Evolutionary conservation across 1,140 invertebrate species (phyloP).

Genomic region (Bombus huntii): DNA sequence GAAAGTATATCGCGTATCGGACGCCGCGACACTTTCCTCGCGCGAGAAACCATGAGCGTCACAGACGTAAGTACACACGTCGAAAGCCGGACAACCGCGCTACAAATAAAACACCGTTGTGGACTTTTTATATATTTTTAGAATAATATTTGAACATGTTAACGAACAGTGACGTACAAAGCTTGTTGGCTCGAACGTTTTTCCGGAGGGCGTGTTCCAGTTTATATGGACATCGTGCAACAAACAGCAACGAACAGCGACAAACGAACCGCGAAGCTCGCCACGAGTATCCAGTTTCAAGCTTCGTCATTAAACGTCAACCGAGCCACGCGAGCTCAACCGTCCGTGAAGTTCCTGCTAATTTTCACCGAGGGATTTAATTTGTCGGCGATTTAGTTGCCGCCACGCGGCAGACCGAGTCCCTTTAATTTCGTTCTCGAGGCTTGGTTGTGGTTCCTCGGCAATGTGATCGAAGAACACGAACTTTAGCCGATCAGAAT

Average conservation of each 20-base stretch:
- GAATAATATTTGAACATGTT: not conserved
- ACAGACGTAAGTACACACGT: not conserved
- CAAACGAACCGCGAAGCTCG: slow-evolving; percentile 33
- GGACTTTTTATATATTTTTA: not conserved
- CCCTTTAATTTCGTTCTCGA: slow-evolving; percentile 21
- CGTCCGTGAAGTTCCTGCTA: not conserved
- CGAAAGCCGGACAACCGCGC: not conserved
- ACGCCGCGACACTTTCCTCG: not conserved
- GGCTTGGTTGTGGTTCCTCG: too few relatives aligned
- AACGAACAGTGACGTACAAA: not conserved
- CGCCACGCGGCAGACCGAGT: too few relatives aligned
- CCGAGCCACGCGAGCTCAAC: not conserved
- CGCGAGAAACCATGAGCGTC: not conserved
- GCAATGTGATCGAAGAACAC: too few relatives aligned
- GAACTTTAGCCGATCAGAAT: not conserved
- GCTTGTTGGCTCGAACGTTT: not conserved
- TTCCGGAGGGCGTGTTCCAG: not conserved
- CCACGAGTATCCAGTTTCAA: slow-evolving; percentile 8
- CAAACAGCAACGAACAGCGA: not conserved
- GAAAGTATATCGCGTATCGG: not conserved
- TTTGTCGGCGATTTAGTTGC: slow-evolving; percentile 20
- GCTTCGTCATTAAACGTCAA: slow-evolving; percentile 30
- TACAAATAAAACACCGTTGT: not conserved
- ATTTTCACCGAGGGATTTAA: slow-evolving; percentile 17
- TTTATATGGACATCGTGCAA: not conserved